Conservation (phyloP, 2,113 vertebrate species). For the Neoarius graeffei region DNA sequence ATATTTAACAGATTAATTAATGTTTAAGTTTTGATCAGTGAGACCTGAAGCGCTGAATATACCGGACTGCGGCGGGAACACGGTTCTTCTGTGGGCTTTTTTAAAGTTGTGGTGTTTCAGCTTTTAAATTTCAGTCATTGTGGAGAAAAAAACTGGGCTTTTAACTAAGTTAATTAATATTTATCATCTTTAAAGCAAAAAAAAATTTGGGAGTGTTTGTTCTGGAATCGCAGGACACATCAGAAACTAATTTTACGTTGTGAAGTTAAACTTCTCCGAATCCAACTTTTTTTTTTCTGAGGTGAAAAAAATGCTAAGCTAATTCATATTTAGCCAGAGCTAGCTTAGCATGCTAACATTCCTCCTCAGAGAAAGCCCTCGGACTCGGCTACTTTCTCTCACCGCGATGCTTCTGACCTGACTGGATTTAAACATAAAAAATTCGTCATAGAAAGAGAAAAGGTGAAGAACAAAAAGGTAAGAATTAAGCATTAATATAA, state of each 20-base stretch:
- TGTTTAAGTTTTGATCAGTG: background rate
- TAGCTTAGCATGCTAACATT: slow-evolving; percentile 16
- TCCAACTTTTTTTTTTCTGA: slow-evolving; percentile 46
- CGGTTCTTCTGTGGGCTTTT: too few relatives aligned
- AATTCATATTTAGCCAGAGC: slow-evolving; percentile 37
- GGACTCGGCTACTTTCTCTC: background rate
- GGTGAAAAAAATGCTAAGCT: slow-evolving; percentile 47
- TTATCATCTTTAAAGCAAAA: background rate
- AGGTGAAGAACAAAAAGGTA: slow-evolving; percentile 43
- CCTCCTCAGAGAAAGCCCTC: background rate
- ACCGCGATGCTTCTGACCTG: background rate
- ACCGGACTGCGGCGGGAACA: slow-evolving; percentile 62
- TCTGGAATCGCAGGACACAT: background rate
- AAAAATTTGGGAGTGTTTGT: background rate
- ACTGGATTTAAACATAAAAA: slow-evolving; percentile 33
- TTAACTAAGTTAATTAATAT: background rate
- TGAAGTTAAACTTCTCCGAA: slow-evolving; percentile 46
- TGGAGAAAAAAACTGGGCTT: background rate
- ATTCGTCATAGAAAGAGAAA: background rate
- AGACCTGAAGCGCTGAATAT: slow-evolving; percentile 56
- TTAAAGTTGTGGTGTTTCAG: too few relatives aligned
- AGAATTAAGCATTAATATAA: too few relatives aligned
- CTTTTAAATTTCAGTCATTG: slow-evolving; percentile 5
- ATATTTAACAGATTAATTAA: background rate
- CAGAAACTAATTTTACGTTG: slow-evolving; percentile 21